Percentiles rank a stretch among this genome's conserved stretches.
These are phyloP conservation scores for Paramisgurnus dabryanus DNA, from an alignment of 2,113 vertebrate genomes.

Conservation along the genomic window DNA sequence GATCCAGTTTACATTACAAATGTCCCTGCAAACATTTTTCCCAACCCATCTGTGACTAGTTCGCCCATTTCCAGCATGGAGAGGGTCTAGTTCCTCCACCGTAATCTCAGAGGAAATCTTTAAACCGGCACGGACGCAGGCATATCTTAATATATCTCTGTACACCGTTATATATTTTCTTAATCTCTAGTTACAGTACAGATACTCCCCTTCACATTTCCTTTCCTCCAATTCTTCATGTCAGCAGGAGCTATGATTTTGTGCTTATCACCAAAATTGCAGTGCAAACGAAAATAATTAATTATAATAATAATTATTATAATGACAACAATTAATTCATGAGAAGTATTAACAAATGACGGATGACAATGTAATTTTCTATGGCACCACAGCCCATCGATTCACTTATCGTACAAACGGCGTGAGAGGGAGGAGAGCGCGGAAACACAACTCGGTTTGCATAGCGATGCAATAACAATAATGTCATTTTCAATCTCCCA, in stretches of 20 bases:
- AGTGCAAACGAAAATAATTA: conserved; percentile 98
- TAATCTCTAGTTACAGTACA: conserved; percentile 88
- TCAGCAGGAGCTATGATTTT: conserved; percentile 95
- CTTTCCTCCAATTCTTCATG: conserved; percentile 91
- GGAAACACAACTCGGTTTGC: conserved; percentile 92
- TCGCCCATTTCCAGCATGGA: conserved; percentile 9
- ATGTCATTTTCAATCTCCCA: conserved; percentile 42
- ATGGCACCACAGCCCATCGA: conserved; percentile 97
- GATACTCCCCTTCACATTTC: conserved; percentile 93
- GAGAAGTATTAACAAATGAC: conserved; percentile 81
- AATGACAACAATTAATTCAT: conserved; percentile 69
- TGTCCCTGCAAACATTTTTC: conserved; percentile 17
- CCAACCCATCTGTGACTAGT: conserved; percentile 4
- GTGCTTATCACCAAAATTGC: conserved; percentile 99
- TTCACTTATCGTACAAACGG: conserved; percentile 99
- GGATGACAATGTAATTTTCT: conserved; percentile 92
- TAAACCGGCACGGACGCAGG: background rate
- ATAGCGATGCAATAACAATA: conserved; percentile 97
- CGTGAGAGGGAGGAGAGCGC: conserved; percentile 77
- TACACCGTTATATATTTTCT: conserved; percentile 79
- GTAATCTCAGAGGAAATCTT: conserved; percentile 31
- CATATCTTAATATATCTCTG: conserved; percentile 78
- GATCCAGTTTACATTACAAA: conserved; percentile 3
- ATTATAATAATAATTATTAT: conserved; percentile 71
- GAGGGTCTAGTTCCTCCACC: conserved; percentile 9